Percentiles rank a stretch among this genome's conserved stretches.
phyloP scores from a whole-genome alignment of 35 echinoderm and acorn worm genomes.

The Ptychodera flava region DNA sequence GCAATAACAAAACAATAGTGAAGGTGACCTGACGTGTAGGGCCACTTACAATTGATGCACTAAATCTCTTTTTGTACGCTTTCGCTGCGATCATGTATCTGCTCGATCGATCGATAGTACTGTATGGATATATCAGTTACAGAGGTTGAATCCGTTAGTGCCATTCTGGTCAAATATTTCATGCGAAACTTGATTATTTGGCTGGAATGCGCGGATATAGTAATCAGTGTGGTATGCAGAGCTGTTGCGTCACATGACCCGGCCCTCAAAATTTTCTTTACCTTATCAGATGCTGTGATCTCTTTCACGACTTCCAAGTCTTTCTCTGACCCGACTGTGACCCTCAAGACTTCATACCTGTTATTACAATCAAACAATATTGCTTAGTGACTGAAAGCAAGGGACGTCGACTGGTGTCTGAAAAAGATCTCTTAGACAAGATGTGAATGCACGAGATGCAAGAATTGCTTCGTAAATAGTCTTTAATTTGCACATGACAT shows the following conservation, averaged over 20 bases:
- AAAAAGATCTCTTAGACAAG: not conserved
- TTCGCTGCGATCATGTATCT: not conserved
- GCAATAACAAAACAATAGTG: not conserved
- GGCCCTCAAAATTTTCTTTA: not conserved
- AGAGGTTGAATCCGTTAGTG: not conserved
- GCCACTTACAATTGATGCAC: too few species aligned
- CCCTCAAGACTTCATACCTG: not conserved
- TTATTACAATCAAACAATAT: not conserved
- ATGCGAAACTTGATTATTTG: not conserved
- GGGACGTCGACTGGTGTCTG: not conserved
- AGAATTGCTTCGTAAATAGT: not conserved
- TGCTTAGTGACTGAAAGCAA: not conserved
- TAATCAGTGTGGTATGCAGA: not conserved
- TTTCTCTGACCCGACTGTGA: not conserved
- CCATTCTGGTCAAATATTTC: not conserved
- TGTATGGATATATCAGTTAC: not conserved
- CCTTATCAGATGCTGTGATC: not conserved
- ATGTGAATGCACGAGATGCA: not conserved
- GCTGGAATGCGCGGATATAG: not conserved
- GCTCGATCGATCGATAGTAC: not conserved
- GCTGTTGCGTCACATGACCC: too few species aligned
- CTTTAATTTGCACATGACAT: not conserved
- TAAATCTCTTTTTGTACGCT: too few species aligned
- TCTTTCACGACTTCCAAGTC: not conserved
- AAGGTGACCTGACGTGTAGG: too few species aligned